Percentiles rank a stretch among this genome's conserved stretches.
Evolutionary conservation across 2,113 vertebrate genomes (phyloP).

Genomic region (Hipposideros armiger): DNA sequence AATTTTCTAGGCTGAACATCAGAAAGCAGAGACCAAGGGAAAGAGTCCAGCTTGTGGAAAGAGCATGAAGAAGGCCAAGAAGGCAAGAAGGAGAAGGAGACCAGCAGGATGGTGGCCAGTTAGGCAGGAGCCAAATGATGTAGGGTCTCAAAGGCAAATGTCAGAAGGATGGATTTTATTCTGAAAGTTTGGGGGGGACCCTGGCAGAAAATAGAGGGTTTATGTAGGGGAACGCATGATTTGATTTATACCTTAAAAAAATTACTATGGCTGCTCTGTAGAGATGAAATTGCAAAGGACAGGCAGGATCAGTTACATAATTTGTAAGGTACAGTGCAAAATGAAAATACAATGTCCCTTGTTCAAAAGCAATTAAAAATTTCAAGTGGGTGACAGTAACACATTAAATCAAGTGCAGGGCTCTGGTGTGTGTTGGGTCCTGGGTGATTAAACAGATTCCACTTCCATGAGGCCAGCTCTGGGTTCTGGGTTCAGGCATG

Average conservation of each 20-base stretch:
- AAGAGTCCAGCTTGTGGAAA: background rate
- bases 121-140: background rate
- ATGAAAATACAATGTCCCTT: background rate
- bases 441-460: background rate
- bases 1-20: background rate
- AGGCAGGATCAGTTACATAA: background rate
- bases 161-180: background rate
- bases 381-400: background rate
- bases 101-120: accelerated
- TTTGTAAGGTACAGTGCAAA: background rate
- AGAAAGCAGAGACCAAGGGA: background rate
- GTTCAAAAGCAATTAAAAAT: conserved; percentile 7
- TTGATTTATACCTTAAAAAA: background rate
- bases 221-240: background rate
- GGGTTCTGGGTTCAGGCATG: background rate
- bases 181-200: background rate
- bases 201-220: background rate
- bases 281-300: background rate
- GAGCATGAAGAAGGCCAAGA: accelerated
- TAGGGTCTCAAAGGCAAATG: background rate
- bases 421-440: background rate
- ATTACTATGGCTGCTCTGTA: background rate
- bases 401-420: background rate
- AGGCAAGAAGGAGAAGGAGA: background rate
- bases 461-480: background rate